Conservation (phyloP, 2,888 invertebrate species). For the Colletes collaris region DNA sequence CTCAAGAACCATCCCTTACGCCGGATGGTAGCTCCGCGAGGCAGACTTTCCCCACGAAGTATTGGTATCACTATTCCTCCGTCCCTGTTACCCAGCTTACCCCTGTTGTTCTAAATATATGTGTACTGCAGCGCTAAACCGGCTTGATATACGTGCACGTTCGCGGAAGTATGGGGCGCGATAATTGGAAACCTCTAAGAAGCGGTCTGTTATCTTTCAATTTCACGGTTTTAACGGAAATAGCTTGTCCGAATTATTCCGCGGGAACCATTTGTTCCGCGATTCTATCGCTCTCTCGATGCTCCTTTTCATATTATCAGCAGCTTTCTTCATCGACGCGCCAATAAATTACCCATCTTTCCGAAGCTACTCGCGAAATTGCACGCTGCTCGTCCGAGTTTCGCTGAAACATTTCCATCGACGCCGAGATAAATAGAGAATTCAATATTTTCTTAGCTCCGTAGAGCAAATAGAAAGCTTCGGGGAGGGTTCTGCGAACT, state of each 20-base stretch:
- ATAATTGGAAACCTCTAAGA: slow-evolving; percentile 47
- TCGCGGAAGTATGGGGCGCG: neutral
- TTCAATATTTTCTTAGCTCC: no score
- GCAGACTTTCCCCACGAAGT: slow-evolving; percentile 22
- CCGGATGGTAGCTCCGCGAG: slow-evolving; percentile 23
- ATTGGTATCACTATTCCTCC: slow-evolving; percentile 1
- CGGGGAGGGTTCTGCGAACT: no score
- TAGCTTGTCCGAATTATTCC: neutral
- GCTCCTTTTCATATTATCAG: neutral
- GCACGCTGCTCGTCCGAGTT: neutral
- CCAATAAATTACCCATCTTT: no score
- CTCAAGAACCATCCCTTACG: slow-evolving; percentile 27
- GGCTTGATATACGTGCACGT: neutral
- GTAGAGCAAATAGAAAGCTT: no score
- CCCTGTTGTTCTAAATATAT: slow-evolving; percentile 4
- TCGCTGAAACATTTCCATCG: no score
- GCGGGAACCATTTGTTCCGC: slow-evolving; percentile 4
- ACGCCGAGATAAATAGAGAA: no score
- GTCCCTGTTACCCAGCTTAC: neutral
- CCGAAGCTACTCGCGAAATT: neutral
- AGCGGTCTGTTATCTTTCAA: slow-evolving; percentile 67
- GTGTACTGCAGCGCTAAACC: slow-evolving; percentile 8
- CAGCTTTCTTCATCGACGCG: neutral
- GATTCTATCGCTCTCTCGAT: neutral
- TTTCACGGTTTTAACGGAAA: slow-evolving; percentile 48